A percentile compares a stretch with the other conserved stretches of the same genome.
Evolutionary conservation across 2,113 vertebrate genomes (phyloP).

Genomic region (Cnemophilus loriae): DNA sequence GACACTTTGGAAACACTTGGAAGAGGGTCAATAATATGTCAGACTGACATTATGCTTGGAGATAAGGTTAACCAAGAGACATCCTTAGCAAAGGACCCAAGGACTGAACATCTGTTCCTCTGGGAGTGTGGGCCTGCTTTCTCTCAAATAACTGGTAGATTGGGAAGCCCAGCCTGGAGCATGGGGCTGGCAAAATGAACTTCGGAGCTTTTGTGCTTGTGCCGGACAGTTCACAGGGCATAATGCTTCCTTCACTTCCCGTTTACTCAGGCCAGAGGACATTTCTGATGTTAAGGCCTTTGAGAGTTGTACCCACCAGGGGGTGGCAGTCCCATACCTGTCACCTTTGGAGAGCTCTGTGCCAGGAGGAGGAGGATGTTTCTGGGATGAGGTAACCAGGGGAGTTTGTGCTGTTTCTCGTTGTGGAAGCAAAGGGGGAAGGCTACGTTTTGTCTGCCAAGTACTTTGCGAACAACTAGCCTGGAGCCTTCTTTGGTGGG

Average conservation of each 20-base stretch:
- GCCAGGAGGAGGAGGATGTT: not conserved
- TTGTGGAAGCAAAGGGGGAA: not conserved
- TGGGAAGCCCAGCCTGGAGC: not conserved
- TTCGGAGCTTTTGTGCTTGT: not conserved
- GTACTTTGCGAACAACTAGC: not conserved
- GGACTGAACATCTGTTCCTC: not conserved
- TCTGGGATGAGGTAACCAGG: not conserved
- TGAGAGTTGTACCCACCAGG: not conserved
- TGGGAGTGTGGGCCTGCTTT: not conserved
- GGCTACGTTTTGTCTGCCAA: not conserved
- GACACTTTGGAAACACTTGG: not conserved
- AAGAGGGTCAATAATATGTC: not conserved
- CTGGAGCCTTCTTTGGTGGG: not conserved
- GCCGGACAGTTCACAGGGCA: not conserved
- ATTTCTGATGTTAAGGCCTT: fast-evolving
- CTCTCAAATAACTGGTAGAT: not conserved
- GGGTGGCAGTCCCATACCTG: not conserved
- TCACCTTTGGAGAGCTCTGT: not conserved
- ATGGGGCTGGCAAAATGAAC: not conserved
- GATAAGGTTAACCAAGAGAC: not conserved
- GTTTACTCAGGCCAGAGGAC: not conserved
- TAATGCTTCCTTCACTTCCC: not conserved
- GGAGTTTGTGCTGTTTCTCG: not conserved
- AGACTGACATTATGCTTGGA: not conserved
- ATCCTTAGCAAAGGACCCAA: not conserved